Evolutionary conservation across 2,797 vertebrate genomes (phyloP).

Genomic region (Austrolebias charrua): DNA sequence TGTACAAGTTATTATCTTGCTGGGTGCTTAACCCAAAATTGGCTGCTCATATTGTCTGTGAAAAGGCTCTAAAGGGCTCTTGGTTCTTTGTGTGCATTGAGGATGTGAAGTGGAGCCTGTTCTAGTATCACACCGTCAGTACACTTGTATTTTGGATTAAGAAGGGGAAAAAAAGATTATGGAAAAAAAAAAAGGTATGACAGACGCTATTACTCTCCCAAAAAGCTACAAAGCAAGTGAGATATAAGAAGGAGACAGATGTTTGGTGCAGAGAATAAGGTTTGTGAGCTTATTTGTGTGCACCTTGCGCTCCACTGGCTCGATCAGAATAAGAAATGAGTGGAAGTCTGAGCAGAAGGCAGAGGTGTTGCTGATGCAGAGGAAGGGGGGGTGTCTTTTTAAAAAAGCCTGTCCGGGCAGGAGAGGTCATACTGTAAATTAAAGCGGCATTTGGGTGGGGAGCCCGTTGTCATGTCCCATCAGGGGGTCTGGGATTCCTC

Average conservation of each 20-base stretch:
- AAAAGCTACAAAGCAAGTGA: slow-evolving; percentile 35
- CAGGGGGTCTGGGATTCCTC: slow-evolving; percentile 62
- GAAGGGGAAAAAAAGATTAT: slow-evolving; percentile 5
- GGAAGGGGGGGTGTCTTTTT: not conserved
- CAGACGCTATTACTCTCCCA: slow-evolving; percentile 35
- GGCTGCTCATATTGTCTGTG: slow-evolving; percentile 38
- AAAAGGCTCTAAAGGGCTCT: slow-evolving; percentile 46
- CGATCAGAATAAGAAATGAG: slow-evolving; percentile 39
- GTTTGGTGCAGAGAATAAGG: slow-evolving; percentile 36
- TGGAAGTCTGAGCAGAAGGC: slow-evolving; percentile 29
- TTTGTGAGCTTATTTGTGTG: slow-evolving; percentile 30
- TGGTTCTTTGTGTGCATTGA: slow-evolving; percentile 16
- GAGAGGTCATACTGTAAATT: slow-evolving; percentile 62
- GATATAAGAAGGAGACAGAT: slow-evolving; percentile 49
- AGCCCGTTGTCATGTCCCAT: slow-evolving; percentile 53
- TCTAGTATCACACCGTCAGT: slow-evolving; percentile 29
- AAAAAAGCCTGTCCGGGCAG: slow-evolving; percentile 29
- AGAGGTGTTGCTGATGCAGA: slow-evolving; percentile 15
- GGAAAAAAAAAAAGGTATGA: slow-evolving; percentile 32
- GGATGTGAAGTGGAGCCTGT: slow-evolving; percentile 43
- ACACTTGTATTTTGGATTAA: slow-evolving; percentile 26
- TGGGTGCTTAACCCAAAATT: slow-evolving; percentile 46
- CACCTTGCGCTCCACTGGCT: slow-evolving; percentile 32
- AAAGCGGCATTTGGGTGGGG: slow-evolving; percentile 43
- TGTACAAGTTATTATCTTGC: slow-evolving; percentile 38